Evolutionary conservation across 2,113 vertebrate genomes (phyloP).

Genomic region (Leptobrachium leishanense): DNA sequence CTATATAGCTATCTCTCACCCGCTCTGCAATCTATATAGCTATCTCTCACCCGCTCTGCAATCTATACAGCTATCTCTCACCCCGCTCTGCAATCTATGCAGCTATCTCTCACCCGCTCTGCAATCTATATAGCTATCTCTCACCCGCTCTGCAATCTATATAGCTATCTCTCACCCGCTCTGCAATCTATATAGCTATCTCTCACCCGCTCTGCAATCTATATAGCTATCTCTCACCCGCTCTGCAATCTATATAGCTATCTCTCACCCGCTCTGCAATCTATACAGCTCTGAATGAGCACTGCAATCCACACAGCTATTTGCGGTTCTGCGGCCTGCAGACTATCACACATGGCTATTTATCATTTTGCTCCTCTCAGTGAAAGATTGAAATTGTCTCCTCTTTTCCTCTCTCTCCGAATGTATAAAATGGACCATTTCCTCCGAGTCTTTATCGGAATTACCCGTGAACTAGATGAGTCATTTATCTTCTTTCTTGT

Average conservation of each 20-base stretch:
- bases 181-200: not conserved
- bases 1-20: not conserved
- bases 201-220: not conserved
- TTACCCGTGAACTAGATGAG: constrained; percentile 11
- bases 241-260: not conserved
- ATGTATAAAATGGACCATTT: constrained; percentile 16
- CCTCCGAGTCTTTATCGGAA: constrained; percentile 15
- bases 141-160: not conserved
- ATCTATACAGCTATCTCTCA: not conserved
- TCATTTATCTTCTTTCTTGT: constrained; percentile 7
- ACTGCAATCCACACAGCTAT: not conserved
- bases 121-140: not conserved
- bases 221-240: not conserved
- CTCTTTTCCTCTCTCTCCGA: not conserved
- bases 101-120: not conserved
- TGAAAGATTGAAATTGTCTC: not conserved
- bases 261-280: not conserved
- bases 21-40: not conserved
- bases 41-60: not conserved
- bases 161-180: not conserved
- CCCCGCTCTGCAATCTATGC: not conserved
- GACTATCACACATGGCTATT: not conserved
- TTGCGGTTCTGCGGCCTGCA: not conserved
- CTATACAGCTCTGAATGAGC: no score
- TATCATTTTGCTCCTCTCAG: not conserved